Base-by-base conservation (phyloP, 2,797 vertebrate species). In the Podarcis siculus region DNA sequence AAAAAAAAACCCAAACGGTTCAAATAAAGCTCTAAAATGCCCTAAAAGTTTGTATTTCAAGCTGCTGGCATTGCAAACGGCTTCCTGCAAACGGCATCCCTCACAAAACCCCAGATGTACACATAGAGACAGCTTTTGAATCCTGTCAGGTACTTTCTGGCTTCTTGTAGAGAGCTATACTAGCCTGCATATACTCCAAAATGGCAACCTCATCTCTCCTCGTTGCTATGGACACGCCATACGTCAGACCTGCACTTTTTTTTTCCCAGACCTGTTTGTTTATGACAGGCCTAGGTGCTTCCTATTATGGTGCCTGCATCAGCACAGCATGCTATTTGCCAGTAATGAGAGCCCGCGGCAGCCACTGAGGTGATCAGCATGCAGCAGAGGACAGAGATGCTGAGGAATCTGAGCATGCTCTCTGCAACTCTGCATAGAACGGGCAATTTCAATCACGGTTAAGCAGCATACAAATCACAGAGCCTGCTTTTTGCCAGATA, bases 351-450 rank as follows among this genome's bases (percentile, higher is more conserved):
- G 89, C 90, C 83, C 87, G 87, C 78, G 86, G 92, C 91, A 91
- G 86, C 85, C 23, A 71, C 93, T 13, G 83, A 90, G 95, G 93
- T 95, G 94, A 97, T 98, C 95, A 97, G 93, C 94, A 96, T 96
- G 96, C 96, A 96, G 94, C 93, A 96, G 90, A 85, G 94, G 94
- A 93, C 39, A 86, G 92, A 95, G 93, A 93, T 89, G 92, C 91
- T 92, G 91, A 87, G 95, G 94, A 96, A 92, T 92, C 85, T 25
- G 89, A 96, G 96, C 96, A 96, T 91, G 93, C 95, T 96, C 96
- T 89, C 92, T 96, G 83, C 32, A 93, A 73, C 89, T 80, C 86
- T 8, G 23, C 85, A 91, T 37, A 86, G 83, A 80, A 89, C 19
- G 45, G 49, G 76, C 79, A 88, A 75, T 91, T 90, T 79, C 1